Evolutionary conservation across 2,888 invertebrate species (phyloP).

Genomic region (Timema podura): DNA sequence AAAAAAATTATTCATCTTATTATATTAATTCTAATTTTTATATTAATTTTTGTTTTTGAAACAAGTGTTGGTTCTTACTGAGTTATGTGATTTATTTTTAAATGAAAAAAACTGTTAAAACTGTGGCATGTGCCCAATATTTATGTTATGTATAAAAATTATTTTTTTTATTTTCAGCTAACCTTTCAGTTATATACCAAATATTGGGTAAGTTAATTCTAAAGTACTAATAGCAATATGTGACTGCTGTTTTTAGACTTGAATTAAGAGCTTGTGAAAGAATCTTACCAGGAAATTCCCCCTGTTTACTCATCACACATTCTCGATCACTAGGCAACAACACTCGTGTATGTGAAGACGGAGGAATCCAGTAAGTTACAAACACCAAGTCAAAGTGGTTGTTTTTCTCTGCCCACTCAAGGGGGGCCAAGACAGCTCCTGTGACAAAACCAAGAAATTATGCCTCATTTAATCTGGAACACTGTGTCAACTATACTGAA

Average conservation of each 20-base stretch:
- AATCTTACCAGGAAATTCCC: constrained; percentile 32
- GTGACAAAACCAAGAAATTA: not conserved
- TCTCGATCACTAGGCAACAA: constrained; percentile 59
- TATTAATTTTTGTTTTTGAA: no score
- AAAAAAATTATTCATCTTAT: no score
- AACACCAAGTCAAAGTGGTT: constrained; percentile 60
- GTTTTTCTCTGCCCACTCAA: constrained; percentile 41
- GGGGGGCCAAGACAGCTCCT: constrained; percentile 34
- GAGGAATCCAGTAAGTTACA: constrained; percentile 69
- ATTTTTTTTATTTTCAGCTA: not conserved
- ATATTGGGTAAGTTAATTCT: not conserved
- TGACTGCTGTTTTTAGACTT: not conserved
- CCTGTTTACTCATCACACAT: constrained; percentile 57
- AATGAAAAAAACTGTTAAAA: no score
- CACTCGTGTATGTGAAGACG: constrained; percentile 53
- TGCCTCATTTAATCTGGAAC: no score
- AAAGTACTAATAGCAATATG: not conserved
- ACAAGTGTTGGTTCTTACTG: no score
- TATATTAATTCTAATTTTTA: no score
- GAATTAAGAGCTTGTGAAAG: not conserved
- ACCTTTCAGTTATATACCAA: constrained; percentile 8
- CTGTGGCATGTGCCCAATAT: no score
- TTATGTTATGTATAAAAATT: not conserved
- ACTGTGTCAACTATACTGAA: no score
- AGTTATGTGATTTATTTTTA: no score